Evolutionary conservation across 1,140 invertebrate genomes (phyloP).

Genomic region (Nasonia longicornis): DNA sequence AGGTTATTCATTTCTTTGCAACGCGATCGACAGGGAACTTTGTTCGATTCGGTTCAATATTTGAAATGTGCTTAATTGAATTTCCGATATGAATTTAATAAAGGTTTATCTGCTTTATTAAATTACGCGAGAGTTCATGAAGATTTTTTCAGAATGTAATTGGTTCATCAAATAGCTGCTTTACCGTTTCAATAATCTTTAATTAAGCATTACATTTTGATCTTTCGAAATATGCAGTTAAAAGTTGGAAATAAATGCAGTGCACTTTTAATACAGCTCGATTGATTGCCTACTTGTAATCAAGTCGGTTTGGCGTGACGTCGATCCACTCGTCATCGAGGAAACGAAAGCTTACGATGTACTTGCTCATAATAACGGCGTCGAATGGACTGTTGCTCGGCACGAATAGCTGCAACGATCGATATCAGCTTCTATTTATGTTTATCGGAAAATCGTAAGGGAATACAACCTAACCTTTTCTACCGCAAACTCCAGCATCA

Average conservation of each 20-base stretch:
- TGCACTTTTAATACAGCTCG: too few species aligned
- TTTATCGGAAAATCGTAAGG: background rate
- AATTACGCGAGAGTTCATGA: too few species aligned
- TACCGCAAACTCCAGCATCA: constrained; percentile 59
- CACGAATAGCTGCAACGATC: constrained; percentile 52
- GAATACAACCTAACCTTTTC: constrained; percentile 54
- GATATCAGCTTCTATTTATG: background rate
- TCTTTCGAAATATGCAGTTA: too few species aligned
- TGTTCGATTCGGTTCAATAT: background rate
- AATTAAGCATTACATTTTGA: too few species aligned
- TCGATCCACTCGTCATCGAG: constrained; percentile 58
- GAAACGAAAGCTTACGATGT: constrained; percentile 56
- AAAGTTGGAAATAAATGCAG: too few species aligned
- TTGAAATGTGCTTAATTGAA: background rate
- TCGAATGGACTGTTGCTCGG: constrained; percentile 54
- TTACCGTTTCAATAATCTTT: too few species aligned
- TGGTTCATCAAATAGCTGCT: too few species aligned
- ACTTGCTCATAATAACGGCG: constrained; percentile 55
- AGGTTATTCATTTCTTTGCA: background rate
- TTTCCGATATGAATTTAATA: too few species aligned
- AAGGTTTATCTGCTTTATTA: too few species aligned
- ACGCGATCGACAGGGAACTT: background rate
- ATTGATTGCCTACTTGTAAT: constrained; percentile 44
- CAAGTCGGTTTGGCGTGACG: constrained; percentile 52
- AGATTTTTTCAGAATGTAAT: too few species aligned